Base-by-base conservation (phyloP, 2,888 invertebrate species). In the Melinopterus prodromus region DNA sequence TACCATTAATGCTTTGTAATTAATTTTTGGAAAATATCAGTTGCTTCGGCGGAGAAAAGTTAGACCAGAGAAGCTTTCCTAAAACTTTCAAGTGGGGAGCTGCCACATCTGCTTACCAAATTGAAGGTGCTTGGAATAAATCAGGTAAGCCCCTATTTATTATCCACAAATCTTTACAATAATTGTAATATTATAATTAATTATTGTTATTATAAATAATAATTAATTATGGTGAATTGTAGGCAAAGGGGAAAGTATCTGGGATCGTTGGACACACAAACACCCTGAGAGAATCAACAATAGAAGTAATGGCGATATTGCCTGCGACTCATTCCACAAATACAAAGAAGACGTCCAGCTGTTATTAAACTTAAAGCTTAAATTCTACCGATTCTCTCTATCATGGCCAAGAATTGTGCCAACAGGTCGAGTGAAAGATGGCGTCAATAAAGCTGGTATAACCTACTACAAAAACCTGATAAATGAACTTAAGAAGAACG, bases 351-450 rank as follows among this genome's bases (percentile, higher is more conserved):
- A 94, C 86, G 92, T 92, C 0, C 90, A 92, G 87, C 91, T 94
- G 90, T 88, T 94, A 1, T 90, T 90, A 76, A 91, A 93, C 82
- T 87, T 94, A 2, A 92, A 93, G 12, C 93, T 93, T 0, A 89
- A 93, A 83, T 91, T 93, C 81, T 95, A 95, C 87, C 91, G 95
- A 71, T 95, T 95, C 87, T 95, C 94, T 0, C 91, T 95, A 83
- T 92, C 95, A 0, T 97, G 96, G 96, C 89, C 94, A 0, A 90
- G 96, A 76, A 90, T 97, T 74, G 89, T 96, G 82, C 95, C 96
- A 0, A 92, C 91, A 12, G 96, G 95, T 9, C 1, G 26, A 26
- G 90, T 92, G 79, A 90, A 92, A 12, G 92, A 93, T 84, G 86
- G 91, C 16, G 90, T 95, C 16, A 97, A 95, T 86, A 89, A 91